Percentiles rank a stretch among this genome's conserved stretches.
Conservation (phyloP, 2,113 vertebrate genomes). For the Hiodon tergisus region DNA sequence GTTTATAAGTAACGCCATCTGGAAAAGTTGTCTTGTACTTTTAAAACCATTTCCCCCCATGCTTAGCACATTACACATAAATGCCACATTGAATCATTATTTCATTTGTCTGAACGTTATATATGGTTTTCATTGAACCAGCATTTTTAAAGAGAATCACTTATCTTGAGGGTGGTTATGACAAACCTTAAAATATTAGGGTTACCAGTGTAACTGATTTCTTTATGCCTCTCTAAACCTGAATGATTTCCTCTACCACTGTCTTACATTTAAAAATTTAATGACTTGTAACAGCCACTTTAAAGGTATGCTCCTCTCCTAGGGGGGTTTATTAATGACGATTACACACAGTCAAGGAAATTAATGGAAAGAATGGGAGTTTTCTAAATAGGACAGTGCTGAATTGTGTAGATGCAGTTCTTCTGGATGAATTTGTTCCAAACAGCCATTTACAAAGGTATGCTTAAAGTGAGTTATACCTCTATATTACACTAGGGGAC, state of each 20-base stretch:
- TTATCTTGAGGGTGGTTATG: no score
- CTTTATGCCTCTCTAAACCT: no score
- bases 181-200: no score
- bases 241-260: neutral
- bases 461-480: slow-evolving; percentile 8
- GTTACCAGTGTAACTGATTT: no score
- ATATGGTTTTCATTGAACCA: no score
- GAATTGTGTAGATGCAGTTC: slow-evolving; percentile 44
- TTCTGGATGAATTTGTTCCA: slow-evolving; percentile 34
- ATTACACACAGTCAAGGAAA: slow-evolving; percentile 30
- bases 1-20: slow-evolving; percentile 11
- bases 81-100: no score
- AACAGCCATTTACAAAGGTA: slow-evolving; percentile 34
- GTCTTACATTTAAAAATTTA: neutral
- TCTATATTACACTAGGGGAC: slow-evolving; percentile 36
- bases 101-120: no score
- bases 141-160: no score
- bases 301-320: neutral
- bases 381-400: slow-evolving; percentile 54
- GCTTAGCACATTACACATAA: no score
- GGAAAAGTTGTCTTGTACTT: no score
- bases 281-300: no score
- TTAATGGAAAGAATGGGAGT: slow-evolving; percentile 36
- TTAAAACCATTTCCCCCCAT: no score
- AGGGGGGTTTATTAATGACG: slow-evolving; percentile 55